Conservation (phyloP, 35 echinoderm and acorn worm species). For the Diadema setosum region DNA sequence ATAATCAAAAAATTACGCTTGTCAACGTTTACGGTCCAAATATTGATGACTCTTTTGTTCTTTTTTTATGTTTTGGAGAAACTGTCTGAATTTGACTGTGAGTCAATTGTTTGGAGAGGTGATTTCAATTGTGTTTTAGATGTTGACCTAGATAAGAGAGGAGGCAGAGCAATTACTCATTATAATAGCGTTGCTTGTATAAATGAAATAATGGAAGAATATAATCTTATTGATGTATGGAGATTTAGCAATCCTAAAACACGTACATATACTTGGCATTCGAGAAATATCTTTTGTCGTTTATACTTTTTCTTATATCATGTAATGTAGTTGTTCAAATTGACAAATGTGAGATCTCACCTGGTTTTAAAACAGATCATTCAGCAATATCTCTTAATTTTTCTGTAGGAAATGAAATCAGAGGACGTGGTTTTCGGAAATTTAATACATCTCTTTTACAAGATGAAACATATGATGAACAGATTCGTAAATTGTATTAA, state of each 20-base stretch:
- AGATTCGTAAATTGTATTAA: background rate
- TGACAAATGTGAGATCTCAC: background rate
- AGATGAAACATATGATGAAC: background rate
- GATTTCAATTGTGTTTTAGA: too few relatives aligned
- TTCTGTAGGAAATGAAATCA: background rate
- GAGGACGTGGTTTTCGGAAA: slow-evolving; percentile 20
- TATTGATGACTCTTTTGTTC: background rate
- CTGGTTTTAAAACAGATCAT: slow-evolving; percentile 5
- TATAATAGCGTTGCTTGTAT: background rate
- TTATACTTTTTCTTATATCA: slow-evolving; percentile 2
- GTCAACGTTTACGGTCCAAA: slow-evolving; percentile 27
- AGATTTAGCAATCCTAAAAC: background rate
- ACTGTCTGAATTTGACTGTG: background rate
- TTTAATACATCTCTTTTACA: background rate
- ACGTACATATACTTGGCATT: background rate
- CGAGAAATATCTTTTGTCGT: background rate
- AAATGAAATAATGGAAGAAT: background rate
- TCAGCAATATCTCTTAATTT: too few relatives aligned
- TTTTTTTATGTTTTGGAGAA: background rate
- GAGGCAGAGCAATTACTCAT: background rate
- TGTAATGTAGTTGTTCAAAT: background rate
- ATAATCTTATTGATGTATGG: background rate
- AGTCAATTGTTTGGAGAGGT: slow-evolving; percentile 5
- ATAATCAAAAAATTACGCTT: background rate
- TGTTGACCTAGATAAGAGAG: background rate